Evolutionary conservation across 2,888 invertebrate genomes (phyloP), one percentile per base, ranked within the genome.

Genomic region (Amorpha juglandis): DNA sequence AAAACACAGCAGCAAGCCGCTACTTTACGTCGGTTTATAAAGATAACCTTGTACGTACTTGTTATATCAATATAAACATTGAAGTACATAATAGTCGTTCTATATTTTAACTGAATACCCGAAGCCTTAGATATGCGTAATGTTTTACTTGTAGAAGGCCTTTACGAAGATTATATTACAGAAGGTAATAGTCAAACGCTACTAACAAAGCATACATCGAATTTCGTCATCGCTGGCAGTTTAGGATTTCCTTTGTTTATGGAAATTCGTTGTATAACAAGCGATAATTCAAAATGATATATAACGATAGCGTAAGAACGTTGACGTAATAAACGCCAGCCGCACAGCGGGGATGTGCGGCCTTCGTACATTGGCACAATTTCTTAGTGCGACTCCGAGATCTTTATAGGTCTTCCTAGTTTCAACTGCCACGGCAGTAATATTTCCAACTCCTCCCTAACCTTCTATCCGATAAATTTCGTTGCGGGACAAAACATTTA

Each of bases 241-340:
- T 55, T 38, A 55, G 55, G 55, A 11, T 38, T 38, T 16, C 38
- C 55, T 35, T 53, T 55, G 53, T 53, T 53, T 53, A 53, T 53
- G 33, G 53, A 35, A 35, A 53, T 35, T 11, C n/a, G 8, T 53
- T 53, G n/a, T 53, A 35, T 14, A 53, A 68, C 66, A 71, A 63
- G 64, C 62, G 65, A 64, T 76, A 76, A 77, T n/a, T 77, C 72
- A 67, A 78, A 75, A 76, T 21, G n/a, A 1, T 14, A 53, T 27
- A n/a, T 27, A 6, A 48, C 19, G 8, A 3, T 3, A 48, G 14
- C 12, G 53, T 35, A n/a, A 35, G 27, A 14, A 12, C 33, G 53
- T 33, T 35, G 35, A 35, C 35, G 35, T 6, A 35, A 35, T 35
- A 35, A 7, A 35, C 35, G 35, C 35, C 35, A 7, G 3, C 35